Evolutionary conservation across 2,797 vertebrate species (phyloP).

Genomic region (Tokudaia tokunoshimensis): DNA sequence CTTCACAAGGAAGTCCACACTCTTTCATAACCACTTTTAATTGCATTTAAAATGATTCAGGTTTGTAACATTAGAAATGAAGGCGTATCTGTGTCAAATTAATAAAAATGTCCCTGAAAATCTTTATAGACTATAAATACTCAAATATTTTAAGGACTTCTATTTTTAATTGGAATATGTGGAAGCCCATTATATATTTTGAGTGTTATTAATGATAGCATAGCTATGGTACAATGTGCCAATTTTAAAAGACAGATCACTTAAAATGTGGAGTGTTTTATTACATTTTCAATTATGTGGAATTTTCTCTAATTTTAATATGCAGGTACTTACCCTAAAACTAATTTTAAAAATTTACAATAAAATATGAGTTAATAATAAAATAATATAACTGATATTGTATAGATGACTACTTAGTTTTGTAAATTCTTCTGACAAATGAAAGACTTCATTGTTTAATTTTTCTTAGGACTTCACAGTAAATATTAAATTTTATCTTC

Average conservation of each 20-base stretch:
- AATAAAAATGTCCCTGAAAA: slow-evolving; percentile 92
- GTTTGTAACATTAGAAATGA: slow-evolving; percentile 99
- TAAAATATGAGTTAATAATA: slow-evolving; percentile 53
- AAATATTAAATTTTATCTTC: slow-evolving; percentile 52
- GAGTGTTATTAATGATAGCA: slow-evolving; percentile 80
- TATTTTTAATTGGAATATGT: slow-evolving; percentile 88
- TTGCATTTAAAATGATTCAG: slow-evolving; percentile 99
- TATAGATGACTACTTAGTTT: slow-evolving; percentile 45
- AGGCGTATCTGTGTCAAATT: slow-evolving; percentile 99
- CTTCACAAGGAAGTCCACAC: slow-evolving; percentile 97
- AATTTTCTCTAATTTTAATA: slow-evolving; percentile 74
- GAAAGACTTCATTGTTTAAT: slow-evolving; percentile 30
- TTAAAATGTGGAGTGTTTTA: slow-evolving; percentile 76
- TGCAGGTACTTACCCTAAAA: slow-evolving; percentile 21
- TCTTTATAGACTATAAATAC: slow-evolving; percentile 89
- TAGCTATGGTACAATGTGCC: slow-evolving; percentile 78
- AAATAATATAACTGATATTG: slow-evolving; percentile 64
- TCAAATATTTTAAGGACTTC: slow-evolving; percentile 86
- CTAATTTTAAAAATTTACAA: slow-evolving; percentile 64
- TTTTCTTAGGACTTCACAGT: slow-evolving; percentile 38
- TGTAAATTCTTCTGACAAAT: slow-evolving; percentile 62
- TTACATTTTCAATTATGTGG: slow-evolving; percentile 70
- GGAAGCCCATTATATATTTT: slow-evolving; percentile 84
- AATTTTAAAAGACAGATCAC: slow-evolving; percentile 75
- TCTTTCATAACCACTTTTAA: slow-evolving; percentile 99